Conservation (phyloP, 2,797 vertebrate species). For the Notoglanidium macrostoma region DNA sequence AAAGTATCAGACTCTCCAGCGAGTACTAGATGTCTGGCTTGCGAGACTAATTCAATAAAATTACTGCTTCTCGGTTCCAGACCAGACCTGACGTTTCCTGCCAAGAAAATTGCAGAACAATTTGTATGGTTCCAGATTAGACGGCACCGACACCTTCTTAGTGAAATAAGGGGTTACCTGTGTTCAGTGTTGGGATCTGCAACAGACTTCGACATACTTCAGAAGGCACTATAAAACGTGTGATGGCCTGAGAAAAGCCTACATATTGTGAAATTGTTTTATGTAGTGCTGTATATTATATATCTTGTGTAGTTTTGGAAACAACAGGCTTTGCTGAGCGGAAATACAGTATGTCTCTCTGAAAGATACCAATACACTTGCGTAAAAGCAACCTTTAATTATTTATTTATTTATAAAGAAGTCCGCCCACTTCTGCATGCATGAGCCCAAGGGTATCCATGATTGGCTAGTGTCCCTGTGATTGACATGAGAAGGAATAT, state of each 20-base stretch:
- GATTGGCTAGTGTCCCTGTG: not conserved
- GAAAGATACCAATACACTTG: not conserved
- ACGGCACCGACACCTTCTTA: not conserved
- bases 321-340: not conserved
- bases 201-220: not conserved
- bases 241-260: not conserved
- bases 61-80: not conserved
- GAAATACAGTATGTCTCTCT: not conserved
- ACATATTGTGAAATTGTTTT: not conserved
- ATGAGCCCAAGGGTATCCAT: not conserved
- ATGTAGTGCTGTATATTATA: not conserved
- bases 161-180: not conserved
- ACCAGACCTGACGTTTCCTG: not conserved
- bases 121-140: not conserved
- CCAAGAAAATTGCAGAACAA: not conserved
- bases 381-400: not conserved
- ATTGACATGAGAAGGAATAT: not conserved
- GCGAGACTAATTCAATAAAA: constrained; percentile 1
- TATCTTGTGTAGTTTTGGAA: not conserved
- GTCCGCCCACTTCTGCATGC: not conserved
- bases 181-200: not conserved
- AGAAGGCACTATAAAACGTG: not conserved
- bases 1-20: not conserved
- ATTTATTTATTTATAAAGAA: not conserved
- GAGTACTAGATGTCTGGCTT: not conserved